phyloP scores from a whole-genome alignment of 2,113 vertebrate genomes.

The Atlantisia rogersi region DNA sequence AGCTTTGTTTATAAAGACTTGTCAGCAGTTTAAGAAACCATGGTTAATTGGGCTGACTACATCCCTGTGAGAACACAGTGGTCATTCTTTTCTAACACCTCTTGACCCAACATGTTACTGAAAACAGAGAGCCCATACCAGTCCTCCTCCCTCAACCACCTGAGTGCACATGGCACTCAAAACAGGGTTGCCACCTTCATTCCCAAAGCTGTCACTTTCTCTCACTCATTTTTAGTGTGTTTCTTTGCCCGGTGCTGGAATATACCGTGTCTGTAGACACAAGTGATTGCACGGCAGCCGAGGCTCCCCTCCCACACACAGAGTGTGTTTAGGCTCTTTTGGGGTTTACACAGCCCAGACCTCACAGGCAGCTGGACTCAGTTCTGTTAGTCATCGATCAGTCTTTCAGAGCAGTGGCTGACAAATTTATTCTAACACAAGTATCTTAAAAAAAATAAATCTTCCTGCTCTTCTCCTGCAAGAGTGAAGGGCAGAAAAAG shows the following conservation, averaged over 20 bases:
- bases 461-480: neutral
- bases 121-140: neutral
- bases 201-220: neutral
- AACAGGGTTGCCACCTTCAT: neutral
- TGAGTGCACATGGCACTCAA: neutral
- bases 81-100: neutral
- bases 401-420: neutral
- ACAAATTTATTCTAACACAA: neutral
- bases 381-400: neutral
- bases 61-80: neutral
- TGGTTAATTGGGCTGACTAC: neutral
- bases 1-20: conserved; percentile 7
- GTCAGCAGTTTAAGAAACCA: neutral
- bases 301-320: conserved; percentile 28
- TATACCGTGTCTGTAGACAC: neutral
- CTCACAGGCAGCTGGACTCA: conserved; percentile 57
- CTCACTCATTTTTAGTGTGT: neutral
- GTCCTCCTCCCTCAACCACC: neutral
- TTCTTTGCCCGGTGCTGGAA: conserved; percentile 1
- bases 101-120: accelerated
- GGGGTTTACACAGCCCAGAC: conserved; percentile 39
- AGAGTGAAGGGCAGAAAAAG: neutral
- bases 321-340: conserved; percentile 4
- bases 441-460: neutral
- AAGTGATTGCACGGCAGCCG: neutral